Evolutionary conservation across 37 sponge, comb jelly and placozoan genomes (phyloP).

Genomic region (Petrosia ficiformis): DNA sequence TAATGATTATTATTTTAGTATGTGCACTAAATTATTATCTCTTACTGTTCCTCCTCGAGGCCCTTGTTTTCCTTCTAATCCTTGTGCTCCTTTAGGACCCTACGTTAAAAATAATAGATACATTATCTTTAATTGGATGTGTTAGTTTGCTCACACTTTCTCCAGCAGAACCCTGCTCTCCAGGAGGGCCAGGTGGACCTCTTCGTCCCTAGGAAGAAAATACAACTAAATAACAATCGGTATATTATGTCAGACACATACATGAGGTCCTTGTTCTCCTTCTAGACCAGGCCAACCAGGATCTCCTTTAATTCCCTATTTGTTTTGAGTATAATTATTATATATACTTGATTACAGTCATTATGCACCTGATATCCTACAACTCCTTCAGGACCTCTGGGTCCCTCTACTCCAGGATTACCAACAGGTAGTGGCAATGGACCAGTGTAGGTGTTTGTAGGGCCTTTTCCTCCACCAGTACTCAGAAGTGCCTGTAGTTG

Average conservation of each 20-base stretch:
- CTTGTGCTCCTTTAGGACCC: slow-evolving; percentile 23
- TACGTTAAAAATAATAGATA: not conserved
- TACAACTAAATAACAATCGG: not conserved
- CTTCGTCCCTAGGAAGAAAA: slow-evolving; percentile 28
- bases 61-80: slow-evolving; percentile 23
- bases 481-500: slow-evolving; percentile 1
- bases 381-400: slow-evolving; percentile 45
- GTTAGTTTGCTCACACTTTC: not conserved
- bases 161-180: slow-evolving; percentile 41
- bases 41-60: not conserved
- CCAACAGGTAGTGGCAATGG: slow-evolving; percentile 61
- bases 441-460: slow-evolving; percentile 27
- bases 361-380: slow-evolving; percentile 7
- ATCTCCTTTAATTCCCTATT: slow-evolving; percentile 42
- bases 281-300: slow-evolving; percentile 36
- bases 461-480: slow-evolving; percentile 42
- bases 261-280: slow-evolving; percentile 50
- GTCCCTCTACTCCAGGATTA: slow-evolving; percentile 49
- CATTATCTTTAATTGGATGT: not conserved
- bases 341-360: not conserved
- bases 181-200: slow-evolving; percentile 48
- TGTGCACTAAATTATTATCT: not conserved
- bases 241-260: slow-evolving; percentile 10
- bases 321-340: not conserved
- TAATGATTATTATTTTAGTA: too few species aligned